Base-by-base conservation (phyloP, 1,140 invertebrate species). In the Phenacoccus solenopsis region DNA sequence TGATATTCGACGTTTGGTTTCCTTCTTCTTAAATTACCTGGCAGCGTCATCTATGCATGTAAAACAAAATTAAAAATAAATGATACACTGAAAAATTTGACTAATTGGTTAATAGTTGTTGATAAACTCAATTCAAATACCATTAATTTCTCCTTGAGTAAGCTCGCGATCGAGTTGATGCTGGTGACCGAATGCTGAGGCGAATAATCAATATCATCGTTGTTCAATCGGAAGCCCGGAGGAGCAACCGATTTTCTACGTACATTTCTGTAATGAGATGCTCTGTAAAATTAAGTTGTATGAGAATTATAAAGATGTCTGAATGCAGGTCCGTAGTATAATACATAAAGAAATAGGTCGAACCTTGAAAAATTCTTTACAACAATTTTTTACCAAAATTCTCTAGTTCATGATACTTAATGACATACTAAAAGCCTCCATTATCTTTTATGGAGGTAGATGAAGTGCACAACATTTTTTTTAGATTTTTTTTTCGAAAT, bases 111-210 rank as follows among this genome's bases (percentile, higher is more conserved):
- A 32, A 32, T 32, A 49, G 16, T 49, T 2, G 4, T 49, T 49
- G 38, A 32, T 32, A 32, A 32, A 32, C 5, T 32, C 13, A 7
- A 32, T 32, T 13, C 13, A 32, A 13, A 13, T 78, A 91, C 84
- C 78, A 91, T 88, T 67, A 91, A 80, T 81, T 91, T 91, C 75
- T 92, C 90, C 73, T 86, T 87, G 0, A 92, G 80, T 56, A 92
- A 79, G 78, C 89, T 91, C 57, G 89, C 89, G 57, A 92, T 83
- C 0, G 89, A 91, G 76, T 91, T 91, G 56, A 91, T 85, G 69
- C 88, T 90, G 0, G 89, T 90, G 73, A 91, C 87, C 3, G 90
- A 91, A 71, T 87, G 88, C 67, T 82, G 85, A 0, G 85, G 84
- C 69, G 81, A 82, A 35, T 80, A 74, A 71, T 79, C 78, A 1